Conservation (phyloP, 1,140 invertebrate genomes). For the Brachionus sp. region DNA sequence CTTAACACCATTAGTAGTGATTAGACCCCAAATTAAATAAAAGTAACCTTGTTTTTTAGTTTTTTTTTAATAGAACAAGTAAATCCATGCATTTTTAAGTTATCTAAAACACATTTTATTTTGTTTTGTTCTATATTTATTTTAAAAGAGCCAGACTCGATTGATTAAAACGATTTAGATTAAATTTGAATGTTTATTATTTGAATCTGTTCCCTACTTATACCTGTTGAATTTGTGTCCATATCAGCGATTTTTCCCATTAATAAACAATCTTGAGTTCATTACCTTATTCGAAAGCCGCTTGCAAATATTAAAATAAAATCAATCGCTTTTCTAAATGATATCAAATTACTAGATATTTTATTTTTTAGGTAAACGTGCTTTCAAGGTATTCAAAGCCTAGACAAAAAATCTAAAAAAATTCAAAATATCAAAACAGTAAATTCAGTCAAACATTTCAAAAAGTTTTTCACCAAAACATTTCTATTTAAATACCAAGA, state of each 20-base stretch:
- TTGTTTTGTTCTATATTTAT: background rate
- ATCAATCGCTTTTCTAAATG: background rate
- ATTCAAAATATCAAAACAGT: background rate
- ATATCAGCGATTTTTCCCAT: background rate
- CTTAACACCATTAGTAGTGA: slow-evolving; percentile 40
- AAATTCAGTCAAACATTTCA: background rate
- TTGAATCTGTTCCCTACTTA: slow-evolving; percentile 16
- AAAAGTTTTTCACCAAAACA: background rate
- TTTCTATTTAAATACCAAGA: too few species aligned
- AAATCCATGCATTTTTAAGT: slow-evolving; percentile 21
- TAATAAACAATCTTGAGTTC: background rate
- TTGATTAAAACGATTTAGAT: slow-evolving; percentile 36
- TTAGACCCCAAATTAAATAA: slow-evolving; percentile 39
- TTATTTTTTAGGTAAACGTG: slow-evolving; percentile 17
- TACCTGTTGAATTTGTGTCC: background rate
- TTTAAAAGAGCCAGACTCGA: slow-evolving; percentile 1
- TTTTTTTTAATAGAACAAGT: background rate
- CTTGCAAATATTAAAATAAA: background rate
- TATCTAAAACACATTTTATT: slow-evolving; percentile 2
- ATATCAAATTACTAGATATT: slow-evolving; percentile 24
- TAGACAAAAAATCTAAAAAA: background rate
- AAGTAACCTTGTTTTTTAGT: slow-evolving; percentile 27
- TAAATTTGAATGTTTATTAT: slow-evolving; percentile 36
- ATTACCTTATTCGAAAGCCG: background rate
- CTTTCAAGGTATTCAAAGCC: slow-evolving; percentile 6